phyloP scores from a whole-genome alignment of 1,140 invertebrate species.

The Sminthurides bifidus region DNA sequence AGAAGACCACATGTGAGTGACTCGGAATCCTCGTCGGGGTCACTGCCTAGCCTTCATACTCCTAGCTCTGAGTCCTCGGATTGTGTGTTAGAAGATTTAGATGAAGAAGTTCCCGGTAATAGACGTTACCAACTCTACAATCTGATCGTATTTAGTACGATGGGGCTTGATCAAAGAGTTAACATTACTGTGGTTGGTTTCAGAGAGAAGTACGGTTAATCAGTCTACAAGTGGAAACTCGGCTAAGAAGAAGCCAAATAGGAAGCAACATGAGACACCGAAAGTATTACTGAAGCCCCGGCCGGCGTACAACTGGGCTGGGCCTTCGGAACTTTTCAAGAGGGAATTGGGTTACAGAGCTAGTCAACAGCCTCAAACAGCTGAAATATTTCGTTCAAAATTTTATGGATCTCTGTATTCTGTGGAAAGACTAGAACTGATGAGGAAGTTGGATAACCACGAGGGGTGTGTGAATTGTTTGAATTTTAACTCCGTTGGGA shows the following conservation, averaged over 20 bases:
- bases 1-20: no score
- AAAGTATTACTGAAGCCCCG: constrained; percentile 22
- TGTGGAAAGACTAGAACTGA: constrained; percentile 67
- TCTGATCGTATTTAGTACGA: no score
- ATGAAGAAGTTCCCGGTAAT: constrained; percentile 12
- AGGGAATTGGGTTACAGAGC: constrained; percentile 22
- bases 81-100: constrained; percentile 24
- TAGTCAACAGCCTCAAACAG: constrained; percentile 35
- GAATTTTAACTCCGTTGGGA: constrained; percentile 70
- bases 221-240: neutral
- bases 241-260: constrained; percentile 10
- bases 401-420: constrained; percentile 71
- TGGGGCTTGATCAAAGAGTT: no score
- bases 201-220: neutral
- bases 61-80: constrained; percentile 12
- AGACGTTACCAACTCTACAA: no score
- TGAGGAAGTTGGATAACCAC: constrained; percentile 66
- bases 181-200: neutral
- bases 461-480: constrained; percentile 83
- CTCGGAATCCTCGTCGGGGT: constrained; percentile 7
- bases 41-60: neutral
- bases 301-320: constrained; percentile 26
- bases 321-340: constrained; percentile 19
- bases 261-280: constrained; percentile 17
- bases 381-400: constrained; percentile 50